These are phyloP conservation scores for Hephaestus fuliginosus DNA, from an alignment of 2,797 vertebrate genomes.

Conservation along the genomic window DNA sequence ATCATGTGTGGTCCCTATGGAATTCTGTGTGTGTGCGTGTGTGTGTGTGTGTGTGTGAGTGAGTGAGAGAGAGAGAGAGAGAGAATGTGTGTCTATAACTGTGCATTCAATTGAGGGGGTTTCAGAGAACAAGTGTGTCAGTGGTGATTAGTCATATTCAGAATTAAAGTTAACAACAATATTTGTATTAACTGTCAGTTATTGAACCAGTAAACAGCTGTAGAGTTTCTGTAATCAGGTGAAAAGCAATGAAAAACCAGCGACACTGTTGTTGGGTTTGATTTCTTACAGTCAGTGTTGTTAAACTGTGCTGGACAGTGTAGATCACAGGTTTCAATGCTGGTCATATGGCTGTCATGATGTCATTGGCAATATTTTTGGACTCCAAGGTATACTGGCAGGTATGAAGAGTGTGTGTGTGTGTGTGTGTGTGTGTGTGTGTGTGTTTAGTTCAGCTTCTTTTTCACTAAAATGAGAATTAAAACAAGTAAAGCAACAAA, in stretches of 20 bases:
- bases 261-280: not conserved
- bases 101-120: not conserved
- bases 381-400: conserved; percentile 35
- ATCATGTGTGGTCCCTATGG: conserved; percentile 73
- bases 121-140: not conserved
- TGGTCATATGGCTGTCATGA: conserved; percentile 44
- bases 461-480: conserved; percentile 1
- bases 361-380: conserved; percentile 54
- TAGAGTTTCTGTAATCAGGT: not conserved
- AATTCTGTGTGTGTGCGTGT: conserved; percentile 43
- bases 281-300: conserved; percentile 1
- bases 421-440: conserved; percentile 18
- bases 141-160: not conserved
- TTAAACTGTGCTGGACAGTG: not conserved
- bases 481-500: not conserved
- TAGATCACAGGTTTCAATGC: conserved; percentile 12
- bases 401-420: conserved; percentile 33
- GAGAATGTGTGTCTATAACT: conserved; percentile 26
- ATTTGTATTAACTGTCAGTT: not conserved
- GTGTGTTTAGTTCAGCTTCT: not conserved
- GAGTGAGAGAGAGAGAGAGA: conserved; percentile 1
- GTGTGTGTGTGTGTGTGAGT: conserved; percentile 22
- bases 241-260: not conserved
- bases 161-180: not conserved
- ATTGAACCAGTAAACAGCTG: not conserved